Evolutionary conservation across 2,888 invertebrate species (phyloP).

Genomic region (Drosophila fulvimacula): DNA sequence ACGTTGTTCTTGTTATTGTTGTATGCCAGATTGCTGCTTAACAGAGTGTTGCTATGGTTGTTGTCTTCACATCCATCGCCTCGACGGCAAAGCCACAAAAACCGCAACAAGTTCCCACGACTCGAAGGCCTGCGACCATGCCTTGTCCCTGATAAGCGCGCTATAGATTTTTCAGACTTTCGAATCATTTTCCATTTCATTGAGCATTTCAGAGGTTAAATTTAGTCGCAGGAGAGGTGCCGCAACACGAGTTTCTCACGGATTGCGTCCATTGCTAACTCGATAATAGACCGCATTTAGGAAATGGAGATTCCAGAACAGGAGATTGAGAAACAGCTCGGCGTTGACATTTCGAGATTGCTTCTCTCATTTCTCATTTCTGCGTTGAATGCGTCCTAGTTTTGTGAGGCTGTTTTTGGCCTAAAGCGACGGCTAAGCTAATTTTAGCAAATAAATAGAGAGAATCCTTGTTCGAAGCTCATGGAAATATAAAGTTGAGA

Average conservation of each 20-base stretch:
- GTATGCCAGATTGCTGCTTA: constrained; percentile 38
- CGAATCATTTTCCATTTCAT: constrained; percentile 72
- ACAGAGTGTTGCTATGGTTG: constrained; percentile 33
- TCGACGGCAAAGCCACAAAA: constrained; percentile 11
- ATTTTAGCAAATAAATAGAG: not conserved
- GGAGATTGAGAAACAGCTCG: constrained; percentile 5
- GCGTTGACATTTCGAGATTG: constrained; percentile 11
- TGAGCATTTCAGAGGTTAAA: constrained; percentile 66
- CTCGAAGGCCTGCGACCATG: constrained; percentile 52
- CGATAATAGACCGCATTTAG: constrained; percentile 3
- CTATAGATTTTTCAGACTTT: constrained; percentile 64
- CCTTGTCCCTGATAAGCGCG: constrained; percentile 66
- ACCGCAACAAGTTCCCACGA: constrained; percentile 50
- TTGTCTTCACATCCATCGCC: not conserved
- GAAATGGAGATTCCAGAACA: constrained; percentile 1
- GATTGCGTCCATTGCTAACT: constrained; percentile 31
- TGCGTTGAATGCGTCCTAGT: no score
- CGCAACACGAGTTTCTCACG: constrained; percentile 34
- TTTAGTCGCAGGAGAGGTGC: constrained; percentile 57
- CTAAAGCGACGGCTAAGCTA: not conserved
- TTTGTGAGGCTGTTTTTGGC: not conserved
- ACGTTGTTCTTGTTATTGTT: constrained; percentile 8
- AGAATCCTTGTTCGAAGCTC: not conserved
- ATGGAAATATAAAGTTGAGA: not conserved
- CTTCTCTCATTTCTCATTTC: not conserved